These are phyloP conservation scores for Erpornis zantholeuca DNA, from an alignment of 2,113 vertebrate genomes.

Conservation along the genomic window DNA sequence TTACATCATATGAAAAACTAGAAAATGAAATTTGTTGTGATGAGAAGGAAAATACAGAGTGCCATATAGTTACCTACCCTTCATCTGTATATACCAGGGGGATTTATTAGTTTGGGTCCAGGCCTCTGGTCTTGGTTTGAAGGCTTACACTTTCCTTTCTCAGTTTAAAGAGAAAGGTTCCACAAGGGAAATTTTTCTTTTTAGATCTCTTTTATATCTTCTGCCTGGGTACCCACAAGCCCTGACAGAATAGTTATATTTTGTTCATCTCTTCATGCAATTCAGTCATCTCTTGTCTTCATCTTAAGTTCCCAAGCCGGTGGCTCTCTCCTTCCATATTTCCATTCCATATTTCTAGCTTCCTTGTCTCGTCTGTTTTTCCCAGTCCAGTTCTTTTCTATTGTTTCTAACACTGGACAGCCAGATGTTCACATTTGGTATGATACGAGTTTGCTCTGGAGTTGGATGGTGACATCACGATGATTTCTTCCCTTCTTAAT, in stretches of 20 bases:
- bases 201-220: neutral
- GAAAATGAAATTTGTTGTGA: neutral
- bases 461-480: neutral
- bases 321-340: neutral
- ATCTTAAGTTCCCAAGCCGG: neutral
- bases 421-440: neutral
- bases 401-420: neutral
- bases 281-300: neutral
- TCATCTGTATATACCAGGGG: neutral
- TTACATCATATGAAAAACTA: neutral
- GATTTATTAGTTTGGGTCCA: neutral
- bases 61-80: neutral
- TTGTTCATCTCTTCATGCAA: neutral
- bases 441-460: neutral
- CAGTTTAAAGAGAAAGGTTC: neutral
- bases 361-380: neutral
- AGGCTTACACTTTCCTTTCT: neutral
- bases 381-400: neutral
- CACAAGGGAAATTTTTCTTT: neutral
- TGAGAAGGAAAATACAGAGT: neutral
- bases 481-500: neutral
- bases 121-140: neutral
- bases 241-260: neutral
- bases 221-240: neutral
- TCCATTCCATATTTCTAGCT: neutral